phyloP scores from a whole-genome alignment of 2,797 vertebrate genomes.

The Diglossa cyanea region DNA sequence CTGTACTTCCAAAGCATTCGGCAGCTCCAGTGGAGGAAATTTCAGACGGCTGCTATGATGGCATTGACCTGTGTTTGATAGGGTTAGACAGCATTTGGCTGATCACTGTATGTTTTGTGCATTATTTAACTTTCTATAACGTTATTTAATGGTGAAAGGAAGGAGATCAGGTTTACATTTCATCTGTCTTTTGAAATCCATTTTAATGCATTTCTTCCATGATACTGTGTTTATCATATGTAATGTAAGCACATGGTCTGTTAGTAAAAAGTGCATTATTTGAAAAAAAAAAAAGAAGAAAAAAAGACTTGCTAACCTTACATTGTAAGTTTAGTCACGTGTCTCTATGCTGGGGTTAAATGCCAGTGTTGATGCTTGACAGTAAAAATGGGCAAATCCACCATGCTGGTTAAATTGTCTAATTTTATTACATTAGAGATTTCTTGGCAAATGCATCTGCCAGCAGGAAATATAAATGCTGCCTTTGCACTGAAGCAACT shows the following conservation, averaged over 20 bases:
- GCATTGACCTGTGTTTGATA: slow-evolving; percentile 90
- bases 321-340: slow-evolving; percentile 73
- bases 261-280: slow-evolving; percentile 26
- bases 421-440: slow-evolving; percentile 82
- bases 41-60: slow-evolving; percentile 81
- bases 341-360: slow-evolving; percentile 72
- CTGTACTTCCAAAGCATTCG: slow-evolving; percentile 84
- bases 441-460: slow-evolving; percentile 79
- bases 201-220: slow-evolving; percentile 33
- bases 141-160: slow-evolving; percentile 71
- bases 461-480: slow-evolving; percentile 76
- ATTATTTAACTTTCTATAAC: slow-evolving; percentile 78
- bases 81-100: slow-evolving; percentile 80
- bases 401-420: slow-evolving; percentile 80
- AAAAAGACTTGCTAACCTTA: slow-evolving; percentile 49
- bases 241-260: background rate
- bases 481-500: slow-evolving; percentile 66
- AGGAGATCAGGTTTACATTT: slow-evolving; percentile 65
- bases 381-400: slow-evolving; percentile 77
- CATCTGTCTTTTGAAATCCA: slow-evolving; percentile 53
- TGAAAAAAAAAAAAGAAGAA: background rate
- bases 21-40: slow-evolving; percentile 83
- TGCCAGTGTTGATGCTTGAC: slow-evolving; percentile 74
- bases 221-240: slow-evolving; percentile 5
- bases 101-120: slow-evolving; percentile 76